Conservation (phyloP, 2,888 invertebrate genomes). For the Ischnura elegans region DNA sequence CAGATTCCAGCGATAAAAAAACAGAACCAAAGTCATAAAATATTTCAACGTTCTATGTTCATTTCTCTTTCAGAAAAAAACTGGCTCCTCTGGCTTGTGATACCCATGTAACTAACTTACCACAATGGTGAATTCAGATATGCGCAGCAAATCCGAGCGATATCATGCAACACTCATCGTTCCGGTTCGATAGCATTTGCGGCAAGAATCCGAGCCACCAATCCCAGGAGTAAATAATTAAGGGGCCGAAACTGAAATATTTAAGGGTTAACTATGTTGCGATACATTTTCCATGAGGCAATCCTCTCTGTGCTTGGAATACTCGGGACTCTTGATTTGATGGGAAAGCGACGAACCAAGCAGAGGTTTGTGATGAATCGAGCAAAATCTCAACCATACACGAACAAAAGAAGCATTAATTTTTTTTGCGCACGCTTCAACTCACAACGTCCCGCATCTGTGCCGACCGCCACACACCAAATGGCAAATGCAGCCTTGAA, state of each 20-base stretch:
- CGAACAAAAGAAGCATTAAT: background rate
- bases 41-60: background rate
- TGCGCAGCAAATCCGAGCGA: background rate
- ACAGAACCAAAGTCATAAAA: too few species aligned
- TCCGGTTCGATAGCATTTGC: background rate
- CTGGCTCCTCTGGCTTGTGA: background rate
- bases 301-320: background rate
- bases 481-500: background rate
- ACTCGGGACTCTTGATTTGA: background rate
- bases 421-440: background rate
- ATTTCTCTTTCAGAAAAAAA: background rate
- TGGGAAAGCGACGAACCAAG: background rate
- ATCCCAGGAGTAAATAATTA: background rate
- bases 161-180: background rate
- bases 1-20: too few species aligned
- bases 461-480: background rate
- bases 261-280: background rate
- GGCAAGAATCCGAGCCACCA: background rate
- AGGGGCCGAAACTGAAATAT: background rate
- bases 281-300: background rate
- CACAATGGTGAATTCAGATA: background rate
- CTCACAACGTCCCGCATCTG: slow-evolving; percentile 1
- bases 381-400: background rate
- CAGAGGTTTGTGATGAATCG: background rate
- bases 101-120: background rate